phyloP scores from a whole-genome alignment of 1,140 invertebrate genomes.

The Popillia japonica region DNA sequence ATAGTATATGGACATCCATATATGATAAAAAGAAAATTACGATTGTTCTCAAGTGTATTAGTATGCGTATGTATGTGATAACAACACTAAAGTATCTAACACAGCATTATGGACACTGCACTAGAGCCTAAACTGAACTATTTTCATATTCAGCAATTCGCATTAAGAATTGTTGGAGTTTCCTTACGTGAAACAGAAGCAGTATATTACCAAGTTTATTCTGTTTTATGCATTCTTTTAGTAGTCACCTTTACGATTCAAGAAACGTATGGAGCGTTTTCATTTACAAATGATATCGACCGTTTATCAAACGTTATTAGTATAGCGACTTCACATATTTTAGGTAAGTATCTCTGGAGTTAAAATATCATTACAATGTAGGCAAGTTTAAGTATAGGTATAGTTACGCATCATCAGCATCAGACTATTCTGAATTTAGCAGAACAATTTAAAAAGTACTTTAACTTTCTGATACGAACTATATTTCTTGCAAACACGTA shows the following conservation, averaged over 20 bases:
- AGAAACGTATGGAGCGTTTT: not conserved
- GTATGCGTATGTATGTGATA: not conserved
- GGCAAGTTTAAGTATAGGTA: not conserved
- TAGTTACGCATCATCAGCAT: not conserved
- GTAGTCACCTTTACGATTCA: not conserved
- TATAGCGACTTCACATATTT: not conserved
- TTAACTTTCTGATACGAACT: not conserved
- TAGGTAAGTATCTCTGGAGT: not conserved
- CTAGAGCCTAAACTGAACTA: not conserved
- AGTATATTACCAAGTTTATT: not conserved
- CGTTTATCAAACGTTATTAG: not conserved
- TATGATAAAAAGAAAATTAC: not conserved
- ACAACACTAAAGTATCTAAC: not conserved
- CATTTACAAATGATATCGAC: not conserved
- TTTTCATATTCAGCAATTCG: constrained; percentile 4
- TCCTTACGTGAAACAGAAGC: not conserved
- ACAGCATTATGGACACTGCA: not conserved
- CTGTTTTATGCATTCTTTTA: not conserved
- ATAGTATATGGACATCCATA: not conserved
- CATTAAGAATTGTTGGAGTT: not conserved
- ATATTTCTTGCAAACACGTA: not conserved
- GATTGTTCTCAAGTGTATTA: not conserved
- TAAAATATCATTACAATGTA: too few relatives aligned
- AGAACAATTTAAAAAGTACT: not conserved
- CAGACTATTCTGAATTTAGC: not conserved